Evolutionary conservation across 1,140 invertebrate genomes (phyloP).

Genomic region (Pteromalus puparum): DNA sequence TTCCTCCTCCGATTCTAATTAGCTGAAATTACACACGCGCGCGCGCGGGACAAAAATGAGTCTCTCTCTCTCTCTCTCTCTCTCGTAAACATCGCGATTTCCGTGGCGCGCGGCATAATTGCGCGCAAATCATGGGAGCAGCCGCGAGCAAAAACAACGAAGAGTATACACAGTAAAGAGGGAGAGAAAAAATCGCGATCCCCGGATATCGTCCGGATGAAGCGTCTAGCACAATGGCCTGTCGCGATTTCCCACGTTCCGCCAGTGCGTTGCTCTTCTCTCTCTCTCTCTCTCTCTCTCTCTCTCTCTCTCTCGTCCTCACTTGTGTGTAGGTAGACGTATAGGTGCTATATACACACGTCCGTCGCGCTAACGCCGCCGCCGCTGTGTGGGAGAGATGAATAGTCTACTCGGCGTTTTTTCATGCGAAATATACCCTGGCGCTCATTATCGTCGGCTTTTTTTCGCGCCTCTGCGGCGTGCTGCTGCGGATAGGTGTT

Average conservation of each 20-base stretch:
- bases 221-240: conserved; percentile 52
- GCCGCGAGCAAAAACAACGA: conserved; percentile 60
- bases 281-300: not conserved
- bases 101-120: conserved; percentile 60
- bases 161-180: conserved; percentile 27
- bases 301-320: not conserved
- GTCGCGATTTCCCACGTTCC: conserved; percentile 58
- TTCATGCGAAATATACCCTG: conserved; percentile 24
- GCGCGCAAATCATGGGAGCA: conserved; percentile 58
- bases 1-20: not conserved
- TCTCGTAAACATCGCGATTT: conserved; percentile 51
- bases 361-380: not conserved
- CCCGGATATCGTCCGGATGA: conserved; percentile 52
- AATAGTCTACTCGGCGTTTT: conserved; percentile 22
- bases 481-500: not conserved
- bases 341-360: not conserved
- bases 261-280: conserved; percentile 55
- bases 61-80: conserved; percentile 51
- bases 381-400: not conserved
- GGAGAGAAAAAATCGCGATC: conserved; percentile 44
- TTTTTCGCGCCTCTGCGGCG: not conserved
- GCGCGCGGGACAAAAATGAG: not conserved
- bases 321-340: not conserved
- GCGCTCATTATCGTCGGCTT: conserved; percentile 19
- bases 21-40: conserved; percentile 24